phyloP scores from a whole-genome alignment of 2,113 vertebrate species.

The Oreochromis aureus region DNA sequence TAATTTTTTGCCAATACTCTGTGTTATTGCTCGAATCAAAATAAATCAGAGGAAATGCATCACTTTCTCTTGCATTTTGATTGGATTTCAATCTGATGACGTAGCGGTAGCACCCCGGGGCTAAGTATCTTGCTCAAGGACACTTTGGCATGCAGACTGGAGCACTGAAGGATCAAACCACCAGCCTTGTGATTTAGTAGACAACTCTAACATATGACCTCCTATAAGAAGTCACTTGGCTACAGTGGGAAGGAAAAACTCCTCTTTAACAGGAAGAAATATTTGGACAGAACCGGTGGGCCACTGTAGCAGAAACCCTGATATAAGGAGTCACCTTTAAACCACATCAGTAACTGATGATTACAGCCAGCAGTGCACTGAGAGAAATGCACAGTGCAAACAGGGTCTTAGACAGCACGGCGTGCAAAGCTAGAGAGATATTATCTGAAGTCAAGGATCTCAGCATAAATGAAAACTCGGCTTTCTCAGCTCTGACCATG shows the following conservation, averaged over 20 bases:
- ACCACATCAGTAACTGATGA: background rate
- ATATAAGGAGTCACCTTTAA: background rate
- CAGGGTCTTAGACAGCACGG: background rate
- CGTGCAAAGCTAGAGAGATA: background rate
- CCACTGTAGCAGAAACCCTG: background rate
- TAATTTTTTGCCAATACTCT: background rate
- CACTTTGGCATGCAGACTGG: background rate
- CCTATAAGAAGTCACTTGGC: background rate
- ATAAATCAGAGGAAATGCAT: background rate
- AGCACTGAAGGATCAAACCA: background rate
- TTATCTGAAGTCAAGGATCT: background rate
- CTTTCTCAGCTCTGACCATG: background rate
- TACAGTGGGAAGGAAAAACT: background rate
- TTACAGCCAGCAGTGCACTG: background rate
- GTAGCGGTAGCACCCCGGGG: background rate
- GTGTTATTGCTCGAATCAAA: background rate
- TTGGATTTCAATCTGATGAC: background rate
- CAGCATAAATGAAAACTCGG: background rate
- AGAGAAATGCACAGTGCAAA: background rate
- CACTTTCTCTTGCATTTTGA: background rate
- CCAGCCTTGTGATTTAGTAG: background rate
- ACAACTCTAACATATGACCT: background rate
- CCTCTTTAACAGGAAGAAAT: background rate
- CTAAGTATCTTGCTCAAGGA: background rate
- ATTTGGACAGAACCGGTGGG: background rate